Evolutionary conservation across 2,888 invertebrate species (phyloP).

Genomic region (Pterobdella sp.): DNA sequence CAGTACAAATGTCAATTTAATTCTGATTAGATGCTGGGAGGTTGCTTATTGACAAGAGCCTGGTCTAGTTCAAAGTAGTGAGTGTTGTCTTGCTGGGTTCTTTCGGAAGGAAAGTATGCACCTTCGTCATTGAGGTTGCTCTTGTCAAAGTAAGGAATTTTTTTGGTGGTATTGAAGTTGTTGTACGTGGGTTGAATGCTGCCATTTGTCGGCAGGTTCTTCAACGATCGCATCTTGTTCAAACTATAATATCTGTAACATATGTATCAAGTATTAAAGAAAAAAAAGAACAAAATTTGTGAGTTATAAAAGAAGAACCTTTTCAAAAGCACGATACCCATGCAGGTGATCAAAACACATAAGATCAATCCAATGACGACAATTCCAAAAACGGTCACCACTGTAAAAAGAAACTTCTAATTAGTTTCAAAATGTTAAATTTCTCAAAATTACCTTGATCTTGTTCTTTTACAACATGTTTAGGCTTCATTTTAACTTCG

Average conservation of each 20-base stretch:
- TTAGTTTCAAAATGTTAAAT: not conserved
- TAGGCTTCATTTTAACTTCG: not conserved
- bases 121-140: not conserved
- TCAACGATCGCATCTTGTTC: conserved; percentile 19
- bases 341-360: conserved; percentile 17
- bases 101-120: conserved; percentile 4
- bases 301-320: conserved; percentile 14
- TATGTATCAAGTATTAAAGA: too few relatives aligned
- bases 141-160: not conserved
- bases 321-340: conserved; percentile 11
- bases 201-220: not conserved
- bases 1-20: too few relatives aligned
- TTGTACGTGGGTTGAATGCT: not conserved
- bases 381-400: conserved; percentile 14
- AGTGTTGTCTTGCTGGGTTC: conserved; percentile 10
- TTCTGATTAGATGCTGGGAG: not conserved
- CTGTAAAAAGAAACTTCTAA: not conserved
- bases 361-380: conserved; percentile 12
- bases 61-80: conserved; percentile 25
- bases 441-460: not conserved
- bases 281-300: too few relatives aligned
- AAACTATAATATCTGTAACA: conserved; percentile 18
- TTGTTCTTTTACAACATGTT: not conserved
- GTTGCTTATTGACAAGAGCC: conserved; percentile 14
- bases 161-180: conserved; percentile 3